phyloP scores from a whole-genome alignment of 1,140 invertebrate genomes.

The Apis cerana region DNA sequence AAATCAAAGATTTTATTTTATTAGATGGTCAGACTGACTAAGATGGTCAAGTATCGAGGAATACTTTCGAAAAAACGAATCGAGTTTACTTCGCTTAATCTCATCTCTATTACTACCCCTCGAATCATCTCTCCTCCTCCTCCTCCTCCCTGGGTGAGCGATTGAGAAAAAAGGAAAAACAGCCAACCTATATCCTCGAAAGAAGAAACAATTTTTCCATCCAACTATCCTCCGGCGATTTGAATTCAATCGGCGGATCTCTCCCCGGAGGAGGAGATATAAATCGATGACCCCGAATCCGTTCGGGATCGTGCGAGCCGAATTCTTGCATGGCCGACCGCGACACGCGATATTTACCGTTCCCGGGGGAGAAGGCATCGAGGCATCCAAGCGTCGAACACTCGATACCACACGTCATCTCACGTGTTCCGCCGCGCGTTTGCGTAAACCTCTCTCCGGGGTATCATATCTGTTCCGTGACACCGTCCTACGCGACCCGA shows the following conservation, averaged over 20 bases:
- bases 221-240: not conserved
- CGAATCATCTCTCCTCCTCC: no score
- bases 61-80: no score
- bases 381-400: conserved; percentile 74
- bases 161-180: not conserved
- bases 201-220: not conserved
- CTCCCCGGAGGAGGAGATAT: not conserved
- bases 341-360: conserved; percentile 69
- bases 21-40: no score
- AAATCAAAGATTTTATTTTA: no score
- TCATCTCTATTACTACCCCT: no score
- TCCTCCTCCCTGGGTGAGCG: no score
- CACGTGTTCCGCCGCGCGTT: conserved; percentile 75
- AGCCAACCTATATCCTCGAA: rapidly evolving
- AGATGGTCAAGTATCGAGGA: no score
- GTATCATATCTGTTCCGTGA: conserved; percentile 70
- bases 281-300: conserved; percentile 43
- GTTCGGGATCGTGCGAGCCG: conserved; percentile 48
- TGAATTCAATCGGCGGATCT: conserved; percentile 14
- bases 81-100: no score
- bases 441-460: conserved; percentile 75
- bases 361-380: conserved; percentile 68
- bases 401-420: conserved; percentile 78
- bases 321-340: conserved; percentile 60
- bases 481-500: conserved; percentile 35